Conservation (phyloP, 1,140 invertebrate species). For the Orchestia grillus region DNA sequence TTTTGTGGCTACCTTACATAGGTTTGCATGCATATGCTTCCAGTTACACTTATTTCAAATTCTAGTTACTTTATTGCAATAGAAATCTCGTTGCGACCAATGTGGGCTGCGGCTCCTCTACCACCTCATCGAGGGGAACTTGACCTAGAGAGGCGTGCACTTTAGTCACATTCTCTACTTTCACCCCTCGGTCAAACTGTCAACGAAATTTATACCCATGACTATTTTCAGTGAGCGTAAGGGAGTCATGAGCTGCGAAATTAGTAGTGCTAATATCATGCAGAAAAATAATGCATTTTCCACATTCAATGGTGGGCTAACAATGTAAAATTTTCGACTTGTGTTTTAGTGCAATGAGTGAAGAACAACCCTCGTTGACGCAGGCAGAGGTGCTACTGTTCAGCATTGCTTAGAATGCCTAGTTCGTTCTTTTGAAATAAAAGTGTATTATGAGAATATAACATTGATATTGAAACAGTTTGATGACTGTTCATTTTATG, state of each 20-base stretch:
- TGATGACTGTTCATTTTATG: neutral
- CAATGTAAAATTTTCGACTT: neutral
- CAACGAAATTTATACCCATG: neutral
- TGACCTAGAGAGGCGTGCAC: neutral
- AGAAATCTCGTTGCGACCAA: neutral
- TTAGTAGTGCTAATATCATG: neutral
- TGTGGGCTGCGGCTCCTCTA: too few relatives aligned
- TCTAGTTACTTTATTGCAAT: neutral
- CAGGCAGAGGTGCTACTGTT: neutral
- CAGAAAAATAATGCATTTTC: neutral
- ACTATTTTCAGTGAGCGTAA: neutral
- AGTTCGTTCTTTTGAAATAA: neutral
- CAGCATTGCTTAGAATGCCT: neutral
- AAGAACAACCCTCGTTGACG: neutral
- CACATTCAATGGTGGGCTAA: too few relatives aligned
- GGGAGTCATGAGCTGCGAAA: neutral
- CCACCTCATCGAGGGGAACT: neutral
- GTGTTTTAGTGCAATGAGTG: neutral
- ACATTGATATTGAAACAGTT: neutral
- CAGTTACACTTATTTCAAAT: neutral
- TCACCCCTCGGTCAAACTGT: neutral
- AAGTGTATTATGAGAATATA: neutral
- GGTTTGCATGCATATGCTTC: constrained; percentile 35
- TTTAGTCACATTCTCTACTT: neutral
- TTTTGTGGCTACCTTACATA: neutral